Percentiles rank a stretch among this genome's conserved stretches.
phyloP scores from a whole-genome alignment of 1,140 invertebrate genomes.

The Megathymus violae region DNA sequence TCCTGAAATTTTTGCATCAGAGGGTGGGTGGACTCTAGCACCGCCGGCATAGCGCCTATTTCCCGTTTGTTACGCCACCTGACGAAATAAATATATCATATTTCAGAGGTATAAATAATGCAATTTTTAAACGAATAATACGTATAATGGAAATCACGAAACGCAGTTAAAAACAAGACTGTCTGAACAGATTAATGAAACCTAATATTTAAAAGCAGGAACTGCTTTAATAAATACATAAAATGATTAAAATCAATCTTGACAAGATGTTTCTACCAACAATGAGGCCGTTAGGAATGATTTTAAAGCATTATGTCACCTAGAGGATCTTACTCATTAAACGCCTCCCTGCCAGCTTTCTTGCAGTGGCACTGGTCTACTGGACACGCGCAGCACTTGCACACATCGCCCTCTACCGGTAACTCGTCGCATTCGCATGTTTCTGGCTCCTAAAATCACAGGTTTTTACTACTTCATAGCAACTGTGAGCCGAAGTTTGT shows the following conservation, averaged over 20 bases:
- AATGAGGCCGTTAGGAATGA: too few species aligned
- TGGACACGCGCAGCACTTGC: constrained; percentile 58
- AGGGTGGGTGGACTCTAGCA: constrained; percentile 76
- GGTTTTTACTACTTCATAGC: background rate
- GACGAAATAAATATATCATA: constrained; percentile 8
- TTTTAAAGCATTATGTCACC: too few species aligned
- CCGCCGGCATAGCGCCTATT: constrained; percentile 66
- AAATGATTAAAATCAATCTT: too few species aligned
- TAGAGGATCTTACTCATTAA: constrained; percentile 59
- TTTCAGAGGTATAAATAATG: too few species aligned
- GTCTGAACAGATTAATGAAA: too few species aligned
- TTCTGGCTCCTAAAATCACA: constrained; percentile 38
- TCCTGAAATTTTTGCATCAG: constrained; percentile 80
- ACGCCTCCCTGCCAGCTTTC: constrained; percentile 57
- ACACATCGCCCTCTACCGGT: constrained; percentile 41
- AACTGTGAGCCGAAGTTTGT: too few species aligned
- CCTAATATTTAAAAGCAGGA: too few species aligned
- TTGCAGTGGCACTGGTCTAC: constrained; percentile 56
- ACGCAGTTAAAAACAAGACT: constrained; percentile 3
- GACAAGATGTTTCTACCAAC: too few species aligned
- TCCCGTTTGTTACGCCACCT: constrained; percentile 67
- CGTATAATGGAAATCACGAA: too few species aligned
- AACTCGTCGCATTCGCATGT: constrained; percentile 50
- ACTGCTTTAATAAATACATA: too few species aligned
- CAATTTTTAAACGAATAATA: too few species aligned